A percentile compares a stretch with the other conserved stretches of the same genome.
These are phyloP conservation scores for Sinhomidia bicolor DNA, from an alignment of 2,888 invertebrate genomes.

Conservation along the genomic window DNA sequence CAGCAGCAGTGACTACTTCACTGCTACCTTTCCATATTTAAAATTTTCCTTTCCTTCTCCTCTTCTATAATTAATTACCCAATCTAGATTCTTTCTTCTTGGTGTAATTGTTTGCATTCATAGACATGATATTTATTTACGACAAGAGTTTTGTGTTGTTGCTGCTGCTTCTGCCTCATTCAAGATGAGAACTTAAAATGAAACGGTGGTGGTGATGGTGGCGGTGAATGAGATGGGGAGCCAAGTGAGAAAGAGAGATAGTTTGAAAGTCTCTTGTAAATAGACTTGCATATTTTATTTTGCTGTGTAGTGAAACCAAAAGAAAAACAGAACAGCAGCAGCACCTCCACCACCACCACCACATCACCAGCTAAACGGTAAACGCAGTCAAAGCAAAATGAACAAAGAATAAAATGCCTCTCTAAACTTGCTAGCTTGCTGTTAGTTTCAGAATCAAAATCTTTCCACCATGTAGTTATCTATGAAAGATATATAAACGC, in stretches of 20 bases:
- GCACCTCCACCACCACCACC: too few species aligned
- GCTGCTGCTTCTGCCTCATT: too few species aligned
- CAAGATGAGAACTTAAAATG: neutral
- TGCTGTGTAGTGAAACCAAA: neutral
- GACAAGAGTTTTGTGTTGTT: neutral
- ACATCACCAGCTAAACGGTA: too few species aligned
- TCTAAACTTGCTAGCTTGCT: too few species aligned
- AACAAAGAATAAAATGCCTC: too few species aligned
- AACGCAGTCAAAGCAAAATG: too few species aligned
- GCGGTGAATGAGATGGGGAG: neutral
- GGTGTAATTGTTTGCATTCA: conserved; percentile 10
- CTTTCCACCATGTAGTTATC: conserved; percentile 29
- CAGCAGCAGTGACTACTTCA: too few species aligned
- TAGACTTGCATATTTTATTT: conserved; percentile 54
- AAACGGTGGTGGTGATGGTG: neutral
- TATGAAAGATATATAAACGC: conserved; percentile 59
- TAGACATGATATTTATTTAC: conserved; percentile 26
- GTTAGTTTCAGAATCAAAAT: too few species aligned
- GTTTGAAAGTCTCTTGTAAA: conserved; percentile 26
- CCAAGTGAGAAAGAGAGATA: neutral
- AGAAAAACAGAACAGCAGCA: too few species aligned
- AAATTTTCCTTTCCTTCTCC: conserved; percentile 11
- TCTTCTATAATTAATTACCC: conserved; percentile 78
- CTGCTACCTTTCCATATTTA: conserved; percentile 43
- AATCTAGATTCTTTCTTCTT: conserved; percentile 73